Conservation (phyloP, 53 echinoderm and acorn worm species). For the Echinometra lucunter region DNA sequence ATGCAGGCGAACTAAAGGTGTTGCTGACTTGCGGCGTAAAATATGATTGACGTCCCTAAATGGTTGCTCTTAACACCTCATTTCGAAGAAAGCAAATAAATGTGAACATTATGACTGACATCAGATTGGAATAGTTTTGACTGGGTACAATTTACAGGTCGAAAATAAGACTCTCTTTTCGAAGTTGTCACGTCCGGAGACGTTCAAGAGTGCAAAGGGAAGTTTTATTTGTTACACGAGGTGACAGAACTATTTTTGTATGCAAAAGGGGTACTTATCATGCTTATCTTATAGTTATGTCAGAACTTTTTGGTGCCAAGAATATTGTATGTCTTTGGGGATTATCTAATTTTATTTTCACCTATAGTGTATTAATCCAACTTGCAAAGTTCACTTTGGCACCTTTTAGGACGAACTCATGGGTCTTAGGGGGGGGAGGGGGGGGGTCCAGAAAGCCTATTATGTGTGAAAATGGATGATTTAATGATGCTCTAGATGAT, state of each 20-base stretch:
- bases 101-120: constrained; percentile 42
- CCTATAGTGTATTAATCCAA: not conserved
- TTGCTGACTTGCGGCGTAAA: not conserved
- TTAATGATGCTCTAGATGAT: too few relatives aligned
- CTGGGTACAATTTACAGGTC: not conserved
- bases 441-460: too few relatives aligned
- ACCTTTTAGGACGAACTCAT: too few relatives aligned
- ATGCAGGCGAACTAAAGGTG: not conserved
- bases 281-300: not conserved
- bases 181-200: not conserved
- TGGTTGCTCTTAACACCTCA: constrained; percentile 38
- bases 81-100: constrained; percentile 38
- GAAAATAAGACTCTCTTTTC: not conserved
- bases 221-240: not conserved
- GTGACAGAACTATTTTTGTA: constrained; percentile 37
- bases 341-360: not conserved
- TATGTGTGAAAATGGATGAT: too few relatives aligned
- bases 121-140: constrained; percentile 18
- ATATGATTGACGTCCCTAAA: constrained; percentile 42
- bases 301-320: not conserved
- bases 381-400: not conserved
- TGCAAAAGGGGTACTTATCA: not conserved
- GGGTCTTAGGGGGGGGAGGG: too few relatives aligned
- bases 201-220: not conserved
- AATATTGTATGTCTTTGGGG: not conserved